A percentile compares a stretch with the other conserved stretches of the same genome.
phyloP scores from a whole-genome alignment of 2,113 vertebrate species.

The Tetraodon nigroviridis region DNA sequence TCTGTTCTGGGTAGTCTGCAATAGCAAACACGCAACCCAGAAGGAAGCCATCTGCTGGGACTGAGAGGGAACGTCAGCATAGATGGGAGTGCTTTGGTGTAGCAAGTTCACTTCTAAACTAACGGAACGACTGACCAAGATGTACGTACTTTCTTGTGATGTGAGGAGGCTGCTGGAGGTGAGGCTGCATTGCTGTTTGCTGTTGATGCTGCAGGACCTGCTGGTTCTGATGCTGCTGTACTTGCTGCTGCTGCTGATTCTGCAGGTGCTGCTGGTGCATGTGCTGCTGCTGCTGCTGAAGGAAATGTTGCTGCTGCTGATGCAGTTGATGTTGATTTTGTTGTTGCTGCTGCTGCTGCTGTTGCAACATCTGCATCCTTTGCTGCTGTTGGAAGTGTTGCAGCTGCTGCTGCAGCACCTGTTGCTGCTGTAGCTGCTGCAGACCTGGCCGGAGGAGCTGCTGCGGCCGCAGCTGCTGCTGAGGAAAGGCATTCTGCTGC shows the following conservation, averaged over 20 bases:
- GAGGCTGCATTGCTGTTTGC: conserved; percentile 58
- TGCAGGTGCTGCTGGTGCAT: conserved; percentile 75
- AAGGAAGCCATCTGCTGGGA: conserved; percentile 90
- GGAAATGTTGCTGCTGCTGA: conserved; percentile 71
- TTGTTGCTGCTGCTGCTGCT: conserved; percentile 70
- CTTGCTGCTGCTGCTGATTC: conserved; percentile 66
- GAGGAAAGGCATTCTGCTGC: conserved; percentile 67
- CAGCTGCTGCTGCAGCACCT: conserved; percentile 74
- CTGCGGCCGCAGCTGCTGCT: conserved; percentile 69
- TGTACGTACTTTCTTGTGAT: conserved; percentile 84
- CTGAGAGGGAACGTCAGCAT: conserved; percentile 55
- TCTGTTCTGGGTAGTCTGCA: conserved; percentile 96
- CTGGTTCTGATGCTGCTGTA: conserved; percentile 70
- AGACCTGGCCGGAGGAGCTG: conserved; percentile 68
- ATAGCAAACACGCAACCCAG: conserved; percentile 93
- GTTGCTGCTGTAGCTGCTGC: conserved; percentile 79
- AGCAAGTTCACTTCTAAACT: background rate
- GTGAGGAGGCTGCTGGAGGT: conserved; percentile 61
- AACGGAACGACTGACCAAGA: too few species aligned
- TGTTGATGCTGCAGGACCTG: conserved; percentile 70
- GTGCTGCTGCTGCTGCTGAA: conserved; percentile 69
- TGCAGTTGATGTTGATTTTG: conserved; percentile 71
- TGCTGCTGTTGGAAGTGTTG: conserved; percentile 72
- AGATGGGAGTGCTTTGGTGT: too few species aligned
- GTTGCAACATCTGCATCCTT: conserved; percentile 72